Evolutionary conservation across 2,113 vertebrate genomes (phyloP).

Genomic region (Ahaetulla prasina): DNA sequence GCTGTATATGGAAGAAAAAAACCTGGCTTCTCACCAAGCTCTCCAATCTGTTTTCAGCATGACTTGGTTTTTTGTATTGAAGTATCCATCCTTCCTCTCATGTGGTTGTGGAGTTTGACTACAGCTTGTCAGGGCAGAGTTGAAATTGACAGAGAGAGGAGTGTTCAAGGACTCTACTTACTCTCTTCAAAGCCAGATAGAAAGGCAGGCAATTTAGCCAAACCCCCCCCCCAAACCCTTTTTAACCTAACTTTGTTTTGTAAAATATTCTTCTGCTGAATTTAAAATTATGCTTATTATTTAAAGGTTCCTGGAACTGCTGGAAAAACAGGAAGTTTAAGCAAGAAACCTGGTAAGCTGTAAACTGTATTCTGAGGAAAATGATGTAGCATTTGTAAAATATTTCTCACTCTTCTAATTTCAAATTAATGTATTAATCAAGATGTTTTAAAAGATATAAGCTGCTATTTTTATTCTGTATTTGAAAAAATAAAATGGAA

Average conservation of each 20-base stretch:
- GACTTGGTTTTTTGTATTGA: neutral
- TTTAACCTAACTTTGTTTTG: neutral
- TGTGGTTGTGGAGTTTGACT: neutral
- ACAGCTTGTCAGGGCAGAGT: neutral
- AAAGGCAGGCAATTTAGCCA: neutral
- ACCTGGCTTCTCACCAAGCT: neutral
- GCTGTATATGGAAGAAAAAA: neutral
- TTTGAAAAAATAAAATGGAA: neutral
- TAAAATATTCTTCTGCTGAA: neutral
- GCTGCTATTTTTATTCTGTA: neutral
- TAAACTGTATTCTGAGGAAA: constrained; percentile 58
- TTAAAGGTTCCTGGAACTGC: constrained; percentile 84
- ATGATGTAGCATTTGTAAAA: neutral
- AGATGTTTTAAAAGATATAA: neutral
- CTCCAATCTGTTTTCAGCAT: neutral
- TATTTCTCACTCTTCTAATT: neutral
- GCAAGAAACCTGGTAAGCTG: constrained; percentile 96
- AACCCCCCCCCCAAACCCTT: neutral
- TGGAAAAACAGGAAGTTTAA: constrained; percentile 94
- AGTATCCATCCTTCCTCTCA: neutral
- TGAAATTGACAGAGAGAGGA: neutral
- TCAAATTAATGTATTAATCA: neutral
- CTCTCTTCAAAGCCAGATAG: neutral
- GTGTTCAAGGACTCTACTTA: neutral
- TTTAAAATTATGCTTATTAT: constrained; percentile 52